phyloP scores from a whole-genome alignment of 1,140 invertebrate species.

The Drosophila ohnishii region DNA sequence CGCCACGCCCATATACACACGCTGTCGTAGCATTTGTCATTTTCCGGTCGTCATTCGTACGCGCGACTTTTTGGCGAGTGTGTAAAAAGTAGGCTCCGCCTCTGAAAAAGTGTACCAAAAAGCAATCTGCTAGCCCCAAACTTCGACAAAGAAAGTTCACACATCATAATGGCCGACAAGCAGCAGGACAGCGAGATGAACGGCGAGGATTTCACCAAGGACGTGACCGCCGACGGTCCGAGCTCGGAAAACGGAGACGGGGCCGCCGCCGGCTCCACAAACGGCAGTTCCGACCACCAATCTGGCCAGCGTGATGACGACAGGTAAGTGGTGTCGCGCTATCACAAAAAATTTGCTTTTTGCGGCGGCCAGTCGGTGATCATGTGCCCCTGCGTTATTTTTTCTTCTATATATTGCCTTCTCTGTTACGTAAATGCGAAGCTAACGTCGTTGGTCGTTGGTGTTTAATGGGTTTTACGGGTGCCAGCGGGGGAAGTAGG shows the following conservation, averaged over 20 bases:
- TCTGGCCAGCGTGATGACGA: slow-evolving; percentile 89
- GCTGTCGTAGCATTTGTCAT: slow-evolving; percentile 68
- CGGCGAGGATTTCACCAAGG: slow-evolving; percentile 88
- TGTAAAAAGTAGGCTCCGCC: slow-evolving; percentile 55
- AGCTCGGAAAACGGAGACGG: slow-evolving; percentile 86
- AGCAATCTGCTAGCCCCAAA: slow-evolving; percentile 49
- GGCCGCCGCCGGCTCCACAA: slow-evolving; percentile 85
- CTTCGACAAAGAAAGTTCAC: slow-evolving; percentile 47
- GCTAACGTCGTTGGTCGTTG: slow-evolving; percentile 66
- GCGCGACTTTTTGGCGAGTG: slow-evolving; percentile 73
- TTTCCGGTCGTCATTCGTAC: slow-evolving; percentile 77
- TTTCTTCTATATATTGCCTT: slow-evolving; percentile 54
- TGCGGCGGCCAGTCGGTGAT: slow-evolving; percentile 43
- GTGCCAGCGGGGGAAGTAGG: slow-evolving; percentile 36
- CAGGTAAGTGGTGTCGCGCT: slow-evolving; percentile 84
- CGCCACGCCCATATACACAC: slow-evolving; percentile 55
- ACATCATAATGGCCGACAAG: slow-evolving; percentile 75
- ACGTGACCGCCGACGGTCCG: slow-evolving; percentile 85
- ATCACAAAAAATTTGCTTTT: slow-evolving; percentile 13
- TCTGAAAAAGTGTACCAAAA: slow-evolving; percentile 37
- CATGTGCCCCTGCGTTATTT: slow-evolving; percentile 64
- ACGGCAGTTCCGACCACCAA: slow-evolving; percentile 86
- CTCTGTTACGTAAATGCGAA: slow-evolving; percentile 77
- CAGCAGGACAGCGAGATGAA: slow-evolving; percentile 80
- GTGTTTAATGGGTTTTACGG: slow-evolving; percentile 53